These are phyloP conservation scores for Glaucopsyche alexis DNA, from an alignment of 2,888 invertebrate species.

Conservation along the genomic window DNA sequence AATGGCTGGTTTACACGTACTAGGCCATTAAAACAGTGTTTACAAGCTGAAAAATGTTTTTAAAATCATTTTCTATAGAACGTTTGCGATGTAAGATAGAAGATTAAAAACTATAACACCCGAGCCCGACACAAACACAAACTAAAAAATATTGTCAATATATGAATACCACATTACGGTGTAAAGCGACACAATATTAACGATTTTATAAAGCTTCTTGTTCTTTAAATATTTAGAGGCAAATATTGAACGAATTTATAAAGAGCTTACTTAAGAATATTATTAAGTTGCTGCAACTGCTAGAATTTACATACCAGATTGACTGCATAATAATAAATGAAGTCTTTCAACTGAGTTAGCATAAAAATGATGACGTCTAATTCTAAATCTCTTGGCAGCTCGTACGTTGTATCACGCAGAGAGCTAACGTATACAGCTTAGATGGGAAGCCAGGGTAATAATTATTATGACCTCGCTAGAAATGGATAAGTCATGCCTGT, in stretches of 20 bases:
- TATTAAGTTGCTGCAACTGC: neutral
- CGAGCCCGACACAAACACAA: no score
- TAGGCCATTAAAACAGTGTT: neutral
- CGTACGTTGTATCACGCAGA: conserved; percentile 24
- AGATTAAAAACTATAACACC: no score
- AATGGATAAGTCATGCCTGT: conserved; percentile 29
- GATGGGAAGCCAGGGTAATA: conserved; percentile 11
- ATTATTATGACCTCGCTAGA: conserved; percentile 22
- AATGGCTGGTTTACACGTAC: neutral
- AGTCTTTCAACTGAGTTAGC: conserved; percentile 11
- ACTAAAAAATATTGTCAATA: no score
- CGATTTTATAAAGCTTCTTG: neutral
- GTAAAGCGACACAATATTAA: no score
- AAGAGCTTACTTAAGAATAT: neutral
- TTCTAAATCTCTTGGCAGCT: conserved; percentile 6
- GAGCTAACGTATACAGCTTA: neutral
- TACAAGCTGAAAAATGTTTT: neutral
- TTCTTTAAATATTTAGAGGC: neutral
- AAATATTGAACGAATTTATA: neutral
- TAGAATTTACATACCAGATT: conserved; percentile 13
- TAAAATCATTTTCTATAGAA: no score
- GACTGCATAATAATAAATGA: conserved; percentile 17
- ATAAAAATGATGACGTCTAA: conserved; percentile 21
- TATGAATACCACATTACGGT: no score
- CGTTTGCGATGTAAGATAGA: no score